Evolutionary conservation across 1,140 invertebrate species (phyloP).

Genomic region (Calliphora vicina): DNA sequence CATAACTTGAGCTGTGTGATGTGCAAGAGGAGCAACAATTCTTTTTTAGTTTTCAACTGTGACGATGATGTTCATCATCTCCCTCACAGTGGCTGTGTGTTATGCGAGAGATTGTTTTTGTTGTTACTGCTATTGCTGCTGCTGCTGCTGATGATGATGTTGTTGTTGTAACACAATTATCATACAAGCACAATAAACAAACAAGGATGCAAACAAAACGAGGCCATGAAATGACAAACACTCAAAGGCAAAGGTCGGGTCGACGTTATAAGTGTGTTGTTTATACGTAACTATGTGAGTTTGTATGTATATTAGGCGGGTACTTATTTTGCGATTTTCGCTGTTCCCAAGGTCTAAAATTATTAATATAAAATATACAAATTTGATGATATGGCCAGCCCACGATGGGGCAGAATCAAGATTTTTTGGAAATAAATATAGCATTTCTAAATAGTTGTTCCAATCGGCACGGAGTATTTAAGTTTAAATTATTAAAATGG

Average conservation of each 20-base stretch:
- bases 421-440: too few relatives aligned
- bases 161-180: slow-evolving; percentile 28
- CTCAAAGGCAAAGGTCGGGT: slow-evolving; percentile 29
- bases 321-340: too few relatives aligned
- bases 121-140: background rate
- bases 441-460: too few relatives aligned
- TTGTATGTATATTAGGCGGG: too few relatives aligned
- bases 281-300: background rate
- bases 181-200: slow-evolving; percentile 5
- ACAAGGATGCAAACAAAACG: slow-evolving; percentile 18
- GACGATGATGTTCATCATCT: background rate
- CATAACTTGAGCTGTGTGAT: slow-evolving; percentile 6
- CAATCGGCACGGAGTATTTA: too few relatives aligned
- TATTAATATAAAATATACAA: too few relatives aligned
- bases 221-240: slow-evolving; percentile 32
- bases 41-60: background rate
- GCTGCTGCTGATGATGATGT: background rate
- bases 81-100: background rate
- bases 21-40: background rate
- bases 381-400: too few relatives aligned
- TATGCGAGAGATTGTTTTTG: too few relatives aligned
- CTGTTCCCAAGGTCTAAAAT: too few relatives aligned
- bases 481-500: too few relatives aligned
- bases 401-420: too few relatives aligned
- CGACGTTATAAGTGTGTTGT: background rate